phyloP scores from a whole-genome alignment of 2,113 vertebrate genomes.

The Laterallus jamaicensis region DNA sequence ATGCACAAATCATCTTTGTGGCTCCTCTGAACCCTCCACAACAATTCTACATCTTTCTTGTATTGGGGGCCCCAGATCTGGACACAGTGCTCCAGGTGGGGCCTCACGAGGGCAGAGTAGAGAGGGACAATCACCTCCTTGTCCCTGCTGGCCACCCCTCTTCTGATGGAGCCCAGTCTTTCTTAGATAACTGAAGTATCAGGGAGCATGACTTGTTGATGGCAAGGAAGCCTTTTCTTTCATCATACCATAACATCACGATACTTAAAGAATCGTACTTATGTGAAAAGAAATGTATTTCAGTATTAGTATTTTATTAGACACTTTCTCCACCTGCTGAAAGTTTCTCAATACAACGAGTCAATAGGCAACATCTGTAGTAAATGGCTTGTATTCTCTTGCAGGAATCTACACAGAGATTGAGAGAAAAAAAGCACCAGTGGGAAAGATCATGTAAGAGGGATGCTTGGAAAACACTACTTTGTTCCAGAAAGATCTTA shows the following conservation, averaged over 20 bases:
- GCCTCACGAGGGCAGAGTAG: too few relatives aligned
- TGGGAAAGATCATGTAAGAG: neutral
- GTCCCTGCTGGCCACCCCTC: too few relatives aligned
- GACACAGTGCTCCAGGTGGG: too few relatives aligned
- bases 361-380: neutral
- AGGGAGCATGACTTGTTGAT: neutral
- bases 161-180: too few relatives aligned
- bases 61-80: too few relatives aligned
- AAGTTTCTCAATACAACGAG: neutral
- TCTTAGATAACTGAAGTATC: neutral
- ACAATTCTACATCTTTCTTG: too few relatives aligned
- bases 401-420: neutral
- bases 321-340: neutral
- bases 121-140: too few relatives aligned
- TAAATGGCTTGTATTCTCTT: neutral
- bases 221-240: neutral
- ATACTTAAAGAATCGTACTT: neutral
- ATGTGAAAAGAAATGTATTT: neutral
- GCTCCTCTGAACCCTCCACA: too few relatives aligned
- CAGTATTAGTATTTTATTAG: neutral
- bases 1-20: too few relatives aligned
- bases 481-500: neutral
- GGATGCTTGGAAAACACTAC: neutral
- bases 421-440: neutral
- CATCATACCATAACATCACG: rapidly evolving